Base-by-base conservation (phyloP, 2,113 vertebrate species). In the Sylvicapra grimmia region DNA sequence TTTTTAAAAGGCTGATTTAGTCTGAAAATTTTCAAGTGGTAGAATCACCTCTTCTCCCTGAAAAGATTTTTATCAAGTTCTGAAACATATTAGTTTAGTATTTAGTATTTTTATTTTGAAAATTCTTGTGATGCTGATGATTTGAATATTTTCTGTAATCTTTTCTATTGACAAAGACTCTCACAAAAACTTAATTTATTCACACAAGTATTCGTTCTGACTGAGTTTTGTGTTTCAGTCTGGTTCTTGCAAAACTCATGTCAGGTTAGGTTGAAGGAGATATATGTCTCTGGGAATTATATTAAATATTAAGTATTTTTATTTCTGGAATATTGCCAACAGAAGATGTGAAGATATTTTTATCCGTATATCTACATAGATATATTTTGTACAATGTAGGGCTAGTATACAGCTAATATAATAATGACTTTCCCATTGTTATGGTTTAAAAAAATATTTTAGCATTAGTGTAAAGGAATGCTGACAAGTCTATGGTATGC, bases 251-350 rank as follows among this genome's bases (percentile, higher is more conserved):
- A 93, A 98, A 98, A 98, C 97, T 98, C 97, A 98, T 98, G 98
- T 98, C 98, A 98, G 98, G 99, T 98, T 99, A 98, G 98, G 98
- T 98, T 98, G 97, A 98, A 98, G 98, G 98, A 98, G 96, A 98
- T 98, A 98, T 98, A 98, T 99, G 98, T 98, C 98, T 98, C 99
- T 99, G 97, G 77, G 96, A 97, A 93, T 94, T 90, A 92, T 97
- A 18, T 29, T 96, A 94, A 93, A 98, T 94, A 96, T 96, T 98
- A 98, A 96, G 77, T 88, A 87, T 72, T 65, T 90, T 97, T 98
- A 54, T 93, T 96, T 96, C n/a, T 88, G 86, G 83, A 85, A 89
- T 63, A 51, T 54, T 63, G 54, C 58, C 54, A 84, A 8, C 4
- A 92, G 65, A 96, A 91, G 89, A 96, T 44, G 13, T 1, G 6